Base-by-base conservation (phyloP, 2,113 vertebrate species). In the Ammodytes dubius region DNA sequence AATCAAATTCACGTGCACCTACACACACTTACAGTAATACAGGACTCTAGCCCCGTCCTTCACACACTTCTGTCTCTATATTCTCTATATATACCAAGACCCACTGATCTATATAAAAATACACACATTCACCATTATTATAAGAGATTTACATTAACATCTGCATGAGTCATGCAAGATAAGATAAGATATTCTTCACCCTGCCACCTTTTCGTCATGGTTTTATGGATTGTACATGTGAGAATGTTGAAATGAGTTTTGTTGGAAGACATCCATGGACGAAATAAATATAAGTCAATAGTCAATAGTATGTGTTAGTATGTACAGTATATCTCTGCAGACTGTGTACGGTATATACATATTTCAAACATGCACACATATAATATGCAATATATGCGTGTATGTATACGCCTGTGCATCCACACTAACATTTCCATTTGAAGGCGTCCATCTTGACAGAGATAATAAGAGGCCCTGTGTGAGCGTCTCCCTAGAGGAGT, bases 401-500 rank as follows among this genome's bases (percentile, higher is more conserved):
- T 56, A 46, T 67, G 49, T 74, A 40, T 77, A n/a, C 6, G 74
- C 15, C 47, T 63, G 74, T 64, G 71, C 54, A 69, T 82, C 63
- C 67, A 79, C 68, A 77, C 84, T 83, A 60, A 54, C 74, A 86
- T 93, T 92, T 91, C 84, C 87, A 91, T 84, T 85, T 88, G 77
- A 91, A 90, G 86, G 79, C 50, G 63, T 87, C 90, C 81, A 84
- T 83, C 84, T 74, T 77, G n/a, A 80, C 71, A 59, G 67, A 79
- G 78, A 91, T 92, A 89, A 93, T 79, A 91, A 88, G 81, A 84
- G 84, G 74, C 82, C 9, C 65, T 75, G 72, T 58, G 85, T 66
- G 46, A 67, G 85, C 63, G 74, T 85, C 83, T 90, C 88, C 89
- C 87, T 78, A 86, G 86, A 91, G 89, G 83, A 90, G 79, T 92